Base-by-base conservation (phyloP, 2,888 invertebrate species). In the Lithophane socia region DNA sequence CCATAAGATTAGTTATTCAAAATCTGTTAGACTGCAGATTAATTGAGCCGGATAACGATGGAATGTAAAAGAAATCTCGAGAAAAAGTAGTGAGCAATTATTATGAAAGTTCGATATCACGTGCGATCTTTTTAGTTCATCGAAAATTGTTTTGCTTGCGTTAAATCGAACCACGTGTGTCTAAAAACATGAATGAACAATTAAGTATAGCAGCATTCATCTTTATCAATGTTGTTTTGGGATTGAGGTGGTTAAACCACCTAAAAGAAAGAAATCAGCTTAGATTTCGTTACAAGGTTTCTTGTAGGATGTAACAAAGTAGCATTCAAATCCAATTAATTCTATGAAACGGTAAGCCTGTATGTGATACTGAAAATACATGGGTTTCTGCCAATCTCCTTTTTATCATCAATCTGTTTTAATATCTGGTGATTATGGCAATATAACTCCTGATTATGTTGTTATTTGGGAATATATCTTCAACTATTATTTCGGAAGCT, bases 41-140 rank as follows among this genome's bases (percentile, higher is more conserved):
- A 69, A 81, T 81, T 70, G 66, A 76, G 24, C 29, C 44, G 60
- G 73, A 68, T 86, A 70, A 13, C 42, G 49, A 16, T 52, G 74
- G 86, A 83, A 84, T 83, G 69, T 54, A 18, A 76, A 82, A 86
- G 73, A 77, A 70, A 77, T 86, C 86, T 63, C 8, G 1, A 73
- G 75, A 58, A 69, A 73, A 60, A 70, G 71, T 77, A 58, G 74
- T 54, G 65, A 69, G 69, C 67, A 84, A 86, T 84, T 86, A 85
- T 37, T 21, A 77, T 63, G 84, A 86, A 85, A 86, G 84, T 85
- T 79, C 12, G 75, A 56, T 56, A 75, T 71, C 80, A 67, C 42
- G 72, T 47, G 18, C 37, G 54, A 67, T 74, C 13, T 58, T 72
- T 52, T 37, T 67, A 77, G 60, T 67, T 63, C 24, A 71, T 64